Evolutionary conservation across 53 echinoderm and acorn worm genomes (phyloP).

Genomic region (Luidia sarsii): DNA sequence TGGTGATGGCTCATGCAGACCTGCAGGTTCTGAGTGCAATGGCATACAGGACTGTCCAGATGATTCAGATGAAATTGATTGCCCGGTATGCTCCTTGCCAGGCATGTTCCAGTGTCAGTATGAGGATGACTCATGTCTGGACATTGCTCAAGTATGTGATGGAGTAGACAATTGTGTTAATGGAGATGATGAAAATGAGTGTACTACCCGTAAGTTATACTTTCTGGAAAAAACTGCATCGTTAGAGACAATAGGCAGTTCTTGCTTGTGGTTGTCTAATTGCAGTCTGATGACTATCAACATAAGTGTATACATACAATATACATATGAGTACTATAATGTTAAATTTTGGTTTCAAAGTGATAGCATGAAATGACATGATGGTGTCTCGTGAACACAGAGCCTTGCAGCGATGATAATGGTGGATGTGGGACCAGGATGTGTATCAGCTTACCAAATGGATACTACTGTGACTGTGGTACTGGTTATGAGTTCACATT

Average conservation of each 20-base stretch:
- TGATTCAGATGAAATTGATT: constrained; percentile 51
- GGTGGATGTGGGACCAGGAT: constrained; percentile 28
- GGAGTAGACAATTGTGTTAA: constrained; percentile 45
- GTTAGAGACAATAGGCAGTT: no score
- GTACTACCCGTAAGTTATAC: constrained; percentile 70
- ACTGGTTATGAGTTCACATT: constrained; percentile 22
- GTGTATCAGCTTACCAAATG: constrained; percentile 16
- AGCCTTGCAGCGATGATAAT: constrained; percentile 36
- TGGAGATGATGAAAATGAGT: constrained; percentile 68
- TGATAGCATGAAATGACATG: no score
- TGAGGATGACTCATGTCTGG: constrained; percentile 58
- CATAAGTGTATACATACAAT: no score
- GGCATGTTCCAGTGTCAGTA: constrained; percentile 69
- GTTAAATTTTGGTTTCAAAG: no score
- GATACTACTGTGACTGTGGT: constrained; percentile 36
- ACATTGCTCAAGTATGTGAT: constrained; percentile 49
- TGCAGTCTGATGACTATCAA: no score
- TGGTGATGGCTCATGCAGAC: constrained; percentile 54
- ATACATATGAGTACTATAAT: no score
- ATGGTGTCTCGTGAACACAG: no score
- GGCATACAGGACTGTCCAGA: constrained; percentile 55
- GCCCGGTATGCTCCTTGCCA: not conserved
- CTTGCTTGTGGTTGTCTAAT: no score
- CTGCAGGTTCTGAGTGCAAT: constrained; percentile 29
- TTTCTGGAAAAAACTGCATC: no score